Percentiles rank a stretch among this genome's conserved stretches.
Conservation (phyloP, 2,888 invertebrate species). For the Hipparchia sbordonii region DNA sequence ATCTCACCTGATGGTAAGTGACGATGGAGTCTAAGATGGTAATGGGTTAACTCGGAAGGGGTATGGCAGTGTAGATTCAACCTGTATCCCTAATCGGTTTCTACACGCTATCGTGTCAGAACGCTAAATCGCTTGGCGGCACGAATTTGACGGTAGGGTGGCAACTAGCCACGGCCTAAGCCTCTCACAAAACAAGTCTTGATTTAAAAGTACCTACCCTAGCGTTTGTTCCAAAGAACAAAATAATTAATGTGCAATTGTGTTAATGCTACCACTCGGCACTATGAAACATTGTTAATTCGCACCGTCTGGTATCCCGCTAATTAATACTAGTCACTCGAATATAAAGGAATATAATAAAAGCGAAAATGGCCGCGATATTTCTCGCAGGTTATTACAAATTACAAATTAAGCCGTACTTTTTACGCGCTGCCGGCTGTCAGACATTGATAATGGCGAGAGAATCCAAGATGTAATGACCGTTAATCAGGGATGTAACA, state of each 20-base stretch:
- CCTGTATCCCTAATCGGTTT: too few relatives aligned
- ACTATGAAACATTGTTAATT: constrained; percentile 1
- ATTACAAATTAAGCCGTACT: constrained; percentile 27
- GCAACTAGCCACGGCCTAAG: too few relatives aligned
- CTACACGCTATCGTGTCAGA: too few relatives aligned
- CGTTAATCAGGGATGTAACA: constrained; percentile 31
- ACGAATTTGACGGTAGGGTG: too few relatives aligned
- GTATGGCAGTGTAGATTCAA: too few relatives aligned
- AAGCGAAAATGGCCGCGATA: constrained; percentile 11
- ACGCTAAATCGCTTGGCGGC: too few relatives aligned
- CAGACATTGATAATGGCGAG: constrained; percentile 27
- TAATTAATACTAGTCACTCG: constrained; percentile 22
- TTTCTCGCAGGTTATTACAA: constrained; percentile 25
- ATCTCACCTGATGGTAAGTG: too few relatives aligned
- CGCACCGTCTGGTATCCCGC: constrained; percentile 2
- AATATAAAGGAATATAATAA: constrained; percentile 6
- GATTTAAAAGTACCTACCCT: too few relatives aligned
- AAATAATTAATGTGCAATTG: background rate
- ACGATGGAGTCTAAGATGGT: too few relatives aligned
- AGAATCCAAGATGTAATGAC: constrained; percentile 25
- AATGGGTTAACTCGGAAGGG: too few relatives aligned
- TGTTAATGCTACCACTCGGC: constrained; percentile 5
- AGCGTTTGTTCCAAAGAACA: background rate
- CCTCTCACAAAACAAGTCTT: too few relatives aligned
- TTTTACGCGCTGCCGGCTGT: constrained; percentile 26